Evolutionary conservation across 1,140 invertebrate species (phyloP).

Genomic region (Polypedilum vanderplanki): DNA sequence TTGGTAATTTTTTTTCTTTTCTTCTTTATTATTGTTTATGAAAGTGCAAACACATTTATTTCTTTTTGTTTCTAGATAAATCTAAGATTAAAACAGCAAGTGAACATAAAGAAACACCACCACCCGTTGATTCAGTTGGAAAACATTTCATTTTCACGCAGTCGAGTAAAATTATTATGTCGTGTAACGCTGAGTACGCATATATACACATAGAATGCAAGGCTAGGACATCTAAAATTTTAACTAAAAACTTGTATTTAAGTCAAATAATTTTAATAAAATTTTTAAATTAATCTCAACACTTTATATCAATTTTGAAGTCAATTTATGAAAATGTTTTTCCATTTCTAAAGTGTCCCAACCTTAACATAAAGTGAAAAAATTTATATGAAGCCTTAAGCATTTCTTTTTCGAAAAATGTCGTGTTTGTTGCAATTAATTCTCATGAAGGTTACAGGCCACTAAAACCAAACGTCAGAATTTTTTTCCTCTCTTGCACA

Average conservation of each 20-base stretch:
- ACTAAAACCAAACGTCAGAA: slow-evolving; percentile 15
- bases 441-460: slow-evolving; percentile 6
- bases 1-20: not conserved
- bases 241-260: not conserved
- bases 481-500: not conserved
- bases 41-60: too few species aligned
- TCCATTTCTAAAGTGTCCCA: too few species aligned
- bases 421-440: slow-evolving; percentile 28
- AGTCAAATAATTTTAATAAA: not conserved
- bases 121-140: not conserved
- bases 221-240: too few species aligned
- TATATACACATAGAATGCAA: too few species aligned
- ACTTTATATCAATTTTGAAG: too few species aligned
- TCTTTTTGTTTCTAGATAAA: not conserved
- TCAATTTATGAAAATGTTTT: too few species aligned
- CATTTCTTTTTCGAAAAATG: not conserved
- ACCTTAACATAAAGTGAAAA: not conserved
- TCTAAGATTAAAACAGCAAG: not conserved
- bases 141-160: slow-evolving; percentile 22
- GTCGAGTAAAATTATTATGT: not conserved
- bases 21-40: too few species aligned
- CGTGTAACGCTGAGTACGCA: not conserved
- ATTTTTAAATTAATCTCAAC: not conserved
- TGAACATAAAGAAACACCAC: not conserved
- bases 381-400: not conserved